Base-by-base conservation (phyloP, 2,797 vertebrate species). In the Phataginus tetradactyla region DNA sequence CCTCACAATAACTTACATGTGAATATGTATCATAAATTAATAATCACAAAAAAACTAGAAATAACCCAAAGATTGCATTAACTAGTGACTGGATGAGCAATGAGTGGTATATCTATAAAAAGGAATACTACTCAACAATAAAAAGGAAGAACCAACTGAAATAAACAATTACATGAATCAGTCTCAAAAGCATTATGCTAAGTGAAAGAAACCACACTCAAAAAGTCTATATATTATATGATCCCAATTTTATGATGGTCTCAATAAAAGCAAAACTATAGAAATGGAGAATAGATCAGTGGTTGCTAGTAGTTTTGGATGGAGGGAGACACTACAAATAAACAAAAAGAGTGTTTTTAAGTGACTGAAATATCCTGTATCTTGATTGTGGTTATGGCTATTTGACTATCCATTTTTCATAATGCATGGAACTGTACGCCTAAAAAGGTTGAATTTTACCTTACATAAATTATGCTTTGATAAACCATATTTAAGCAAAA, bases 131-230 rank as follows among this genome's bases (percentile, higher is more conserved):
- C 10, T 88, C 18, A 66, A 4, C 21, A 78, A 63, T 87, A 59
- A 74, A 94, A 94, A 94, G 29, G 27, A 78, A 87, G 18, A 89
- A 59, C 10, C 27, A 69, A 94, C 7, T 74, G 13, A 80, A 92
- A 80, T 51, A 90, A 78, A 7, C 32, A 88, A 74, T 80, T 59
- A 32, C 7, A 18, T 74, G 15, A 34, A 42, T 72, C 14, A 55
- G 61, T 55, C 4, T 29, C 39, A 53, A 78, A 61, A 89, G 0
- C 37, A 91, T 91, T 75, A 72, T 42, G 49, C 11, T 79, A 68
- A 87, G 45, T 39, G 9, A 77, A 87, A 77, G 15, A 66, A 79
- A 29, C 9, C 17, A 84, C 9, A 80, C 8, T 59, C 17, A 45
- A 27, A 86, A 80, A 45, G 7, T 3, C 3, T 55, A 55, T 23